A percentile compares a stretch with the other conserved stretches of the same genome.
Conservation (phyloP, 2,888 invertebrate species). For the Steinernema hermaphroditum region DNA sequence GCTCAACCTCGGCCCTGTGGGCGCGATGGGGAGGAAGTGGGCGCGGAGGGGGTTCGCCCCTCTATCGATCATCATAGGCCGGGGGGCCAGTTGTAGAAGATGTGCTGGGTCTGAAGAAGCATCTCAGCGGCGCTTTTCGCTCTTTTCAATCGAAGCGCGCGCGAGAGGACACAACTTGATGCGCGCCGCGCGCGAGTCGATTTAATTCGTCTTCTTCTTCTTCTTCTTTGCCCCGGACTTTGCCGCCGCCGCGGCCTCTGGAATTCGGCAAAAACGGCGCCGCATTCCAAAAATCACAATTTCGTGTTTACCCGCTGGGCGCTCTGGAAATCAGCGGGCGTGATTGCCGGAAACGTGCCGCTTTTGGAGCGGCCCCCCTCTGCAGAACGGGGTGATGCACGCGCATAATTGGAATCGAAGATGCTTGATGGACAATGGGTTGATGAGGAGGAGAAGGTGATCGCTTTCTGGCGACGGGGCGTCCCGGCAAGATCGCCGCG, state of each 20-base stretch:
- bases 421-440: background rate
- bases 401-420: no score
- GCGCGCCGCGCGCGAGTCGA: conserved; percentile 18
- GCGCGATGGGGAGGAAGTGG: conserved; percentile 1
- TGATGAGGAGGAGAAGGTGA: background rate
- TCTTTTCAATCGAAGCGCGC: background rate
- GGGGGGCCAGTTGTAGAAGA: conserved; percentile 34
- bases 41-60: background rate
- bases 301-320: background rate
- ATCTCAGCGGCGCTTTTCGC: background rate
- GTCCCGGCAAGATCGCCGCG: background rate
- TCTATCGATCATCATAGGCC: conserved; percentile 14
- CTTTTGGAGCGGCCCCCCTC: no score
- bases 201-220: background rate
- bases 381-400: no score
- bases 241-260: background rate
- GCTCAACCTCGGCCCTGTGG: background rate
- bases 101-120: background rate
- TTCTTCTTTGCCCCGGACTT: background rate
- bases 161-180: conserved; percentile 14
- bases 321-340: background rate
- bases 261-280: background rate
- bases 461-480: no score
- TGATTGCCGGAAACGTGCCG: background rate
- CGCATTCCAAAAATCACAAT: conserved; percentile 5